Evolutionary conservation across 2,113 vertebrate species (phyloP).

Genomic region (Podiceps cristatus): DNA sequence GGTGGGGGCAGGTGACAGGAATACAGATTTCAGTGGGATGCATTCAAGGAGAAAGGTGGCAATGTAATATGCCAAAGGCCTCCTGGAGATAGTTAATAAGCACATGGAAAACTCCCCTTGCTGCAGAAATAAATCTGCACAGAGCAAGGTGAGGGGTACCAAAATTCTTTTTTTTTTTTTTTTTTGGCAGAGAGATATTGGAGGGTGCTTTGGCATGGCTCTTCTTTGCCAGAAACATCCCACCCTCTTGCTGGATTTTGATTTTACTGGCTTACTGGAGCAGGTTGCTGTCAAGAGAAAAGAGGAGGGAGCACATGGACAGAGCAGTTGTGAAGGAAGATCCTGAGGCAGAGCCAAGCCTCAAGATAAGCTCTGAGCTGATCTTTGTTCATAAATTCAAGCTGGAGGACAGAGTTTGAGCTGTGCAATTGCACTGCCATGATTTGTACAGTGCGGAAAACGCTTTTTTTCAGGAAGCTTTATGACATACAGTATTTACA

Average conservation of each 20-base stretch:
- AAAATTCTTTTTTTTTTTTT: neutral
- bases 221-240: constrained; percentile 1
- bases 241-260: neutral
- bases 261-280: constrained; percentile 29
- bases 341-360: neutral
- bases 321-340: neutral
- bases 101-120: neutral
- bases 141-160: neutral
- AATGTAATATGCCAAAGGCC: neutral
- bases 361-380: neutral
- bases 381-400: neutral
- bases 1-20: constrained; percentile 47
- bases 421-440: neutral
- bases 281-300: neutral
- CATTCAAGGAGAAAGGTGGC: neutral
- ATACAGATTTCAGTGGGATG: constrained; percentile 42
- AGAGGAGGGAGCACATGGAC: neutral
- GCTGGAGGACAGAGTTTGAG: neutral
- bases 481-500: neutral
- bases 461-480: neutral
- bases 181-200: neutral
- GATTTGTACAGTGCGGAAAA: neutral
- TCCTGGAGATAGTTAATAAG: constrained; percentile 31
- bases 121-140: constrained; percentile 16
- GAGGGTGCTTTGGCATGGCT: neutral